Evolutionary conservation across 30 jellyfish, hydroid and myxozoan genomes (phyloP), one percentile per base, ranked within the genome.

Genomic region (Hydractinia echinata): DNA sequence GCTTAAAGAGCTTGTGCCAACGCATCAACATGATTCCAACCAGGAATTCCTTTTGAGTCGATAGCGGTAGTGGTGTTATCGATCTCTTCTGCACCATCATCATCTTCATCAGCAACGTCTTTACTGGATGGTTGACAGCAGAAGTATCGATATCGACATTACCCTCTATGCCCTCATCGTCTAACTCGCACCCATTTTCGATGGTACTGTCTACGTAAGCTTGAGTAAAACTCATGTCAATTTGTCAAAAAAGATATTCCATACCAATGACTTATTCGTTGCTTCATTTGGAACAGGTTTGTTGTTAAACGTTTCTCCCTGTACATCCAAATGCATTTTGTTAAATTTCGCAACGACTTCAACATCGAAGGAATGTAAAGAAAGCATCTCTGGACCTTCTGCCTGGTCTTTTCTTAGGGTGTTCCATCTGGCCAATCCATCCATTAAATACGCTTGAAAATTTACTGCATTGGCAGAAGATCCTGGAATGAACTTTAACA

Each of bases 361-460:
- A 55, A 48, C 44, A 55, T 50, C 76, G 4, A 50, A 50, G 14
- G 51, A 48, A 18, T 6, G 15, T 30, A 14, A 54, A n/a, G n/a
- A n/a, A n/a, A n/a, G n/a, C n/a, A n/a, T 14, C 82, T 3, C 39
- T 55, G 82, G 1, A 18, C 53, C 15, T 55, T 51, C 8, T 13
- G 85, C 85, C 11, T 85, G 77, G 54, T 54, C 86, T 30, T 66
- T 82, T 62, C 81, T 54, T 0, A 20, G 19, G 14, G 7, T 21
- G 60, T 82, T 82, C 89, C 89, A 67, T 77, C 89, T 16, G n/a
- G 4, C 61, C 64, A 82, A 53, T 15, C 89, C 86, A 56, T 82
- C 89, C 16, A 82, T 61, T 8, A 67, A 77, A 55, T 82, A 82
- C 10, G 86, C 86, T 77, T 82, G 89, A 53, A 82, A 55, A 55